Evolutionary conservation across 2,888 invertebrate genomes (phyloP).

Genomic region (Microplitis manilae): DNA sequence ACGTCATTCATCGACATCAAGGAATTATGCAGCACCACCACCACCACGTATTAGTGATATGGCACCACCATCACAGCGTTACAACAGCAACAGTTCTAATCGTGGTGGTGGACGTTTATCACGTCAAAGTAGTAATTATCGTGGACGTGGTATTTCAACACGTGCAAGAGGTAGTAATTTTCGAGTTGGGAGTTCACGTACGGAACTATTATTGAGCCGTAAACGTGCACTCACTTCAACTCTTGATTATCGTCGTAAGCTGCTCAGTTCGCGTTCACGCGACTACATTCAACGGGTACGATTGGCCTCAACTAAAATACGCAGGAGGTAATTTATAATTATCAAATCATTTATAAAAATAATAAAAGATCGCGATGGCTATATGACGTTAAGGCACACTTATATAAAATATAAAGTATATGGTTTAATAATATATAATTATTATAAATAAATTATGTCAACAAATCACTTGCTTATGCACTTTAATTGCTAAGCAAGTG

Average conservation of each 20-base stretch:
- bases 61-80: conserved; percentile 64
- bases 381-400: conserved; percentile 49
- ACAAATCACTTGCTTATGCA: conserved; percentile 24
- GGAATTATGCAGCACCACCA: conserved; percentile 63
- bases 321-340: conserved; percentile 68
- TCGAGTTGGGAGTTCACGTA: conserved; percentile 62
- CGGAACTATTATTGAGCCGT: conserved; percentile 65
- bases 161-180: conserved; percentile 62
- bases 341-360: conserved; percentile 54
- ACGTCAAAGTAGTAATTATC: conserved; percentile 63
- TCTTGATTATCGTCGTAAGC: conserved; percentile 69
- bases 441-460: background rate
- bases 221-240: conserved; percentile 63
- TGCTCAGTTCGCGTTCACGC: conserved; percentile 67
- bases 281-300: conserved; percentile 69
- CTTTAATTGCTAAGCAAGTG: conserved; percentile 20
- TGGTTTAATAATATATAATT: conserved; percentile 14
- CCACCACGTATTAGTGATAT: conserved; percentile 67
- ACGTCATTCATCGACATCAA: conserved; percentile 64
- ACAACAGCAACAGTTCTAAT: conserved; percentile 58
- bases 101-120: conserved; percentile 59
- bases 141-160: conserved; percentile 63
- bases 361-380: conserved; percentile 32
- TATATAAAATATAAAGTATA: conserved; percentile 33
- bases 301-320: conserved; percentile 67